A percentile compares a stretch with the other conserved stretches of the same genome.
Evolutionary conservation across 92 coral and sea anemone genomes (phyloP).

Genomic region (Palythoa caribaeorum): DNA sequence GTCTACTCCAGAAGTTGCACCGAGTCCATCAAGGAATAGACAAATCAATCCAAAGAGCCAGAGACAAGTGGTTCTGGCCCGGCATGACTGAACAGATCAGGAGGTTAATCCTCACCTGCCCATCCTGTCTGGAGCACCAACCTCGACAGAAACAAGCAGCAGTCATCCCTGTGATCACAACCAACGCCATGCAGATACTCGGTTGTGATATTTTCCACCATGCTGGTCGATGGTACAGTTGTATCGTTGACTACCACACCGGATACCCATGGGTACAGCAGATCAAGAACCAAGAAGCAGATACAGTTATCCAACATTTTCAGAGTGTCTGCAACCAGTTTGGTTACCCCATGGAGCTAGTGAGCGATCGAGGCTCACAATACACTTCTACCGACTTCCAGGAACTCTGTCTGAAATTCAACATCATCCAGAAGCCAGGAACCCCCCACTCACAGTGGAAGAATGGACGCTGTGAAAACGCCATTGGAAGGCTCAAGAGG

Average conservation of each 20-base stretch:
- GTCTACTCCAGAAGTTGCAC: slow-evolving; percentile 77
- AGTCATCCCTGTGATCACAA: slow-evolving; percentile 77
- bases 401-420: slow-evolving; percentile 73
- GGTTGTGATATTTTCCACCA: slow-evolving; percentile 80
- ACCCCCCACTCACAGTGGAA: slow-evolving; percentile 79
- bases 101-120: slow-evolving; percentile 74
- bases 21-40: slow-evolving; percentile 74
- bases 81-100: slow-evolving; percentile 72
- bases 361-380: slow-evolving; percentile 79
- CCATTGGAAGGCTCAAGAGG: slow-evolving; percentile 76
- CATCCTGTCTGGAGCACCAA: slow-evolving; percentile 81
- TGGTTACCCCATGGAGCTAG: slow-evolving; percentile 75
- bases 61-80: slow-evolving; percentile 80
- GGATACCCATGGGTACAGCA: slow-evolving; percentile 71
- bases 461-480: slow-evolving; percentile 75
- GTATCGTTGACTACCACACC: slow-evolving; percentile 72
- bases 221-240: slow-evolving; percentile 72
- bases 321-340: slow-evolving; percentile 78
- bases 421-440: slow-evolving; percentile 77
- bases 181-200: slow-evolving; percentile 76
- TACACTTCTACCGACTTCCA: slow-evolving; percentile 75
- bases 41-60: slow-evolving; percentile 75
- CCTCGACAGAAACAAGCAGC: slow-evolving; percentile 78
- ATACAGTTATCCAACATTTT: slow-evolving; percentile 71
- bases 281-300: slow-evolving; percentile 76